Percentiles rank a stretch among this genome's conserved stretches.
These are phyloP conservation scores for Meiosimyza decipiens DNA, from an alignment of 2,888 invertebrate species.

Conservation along the genomic window DNA sequence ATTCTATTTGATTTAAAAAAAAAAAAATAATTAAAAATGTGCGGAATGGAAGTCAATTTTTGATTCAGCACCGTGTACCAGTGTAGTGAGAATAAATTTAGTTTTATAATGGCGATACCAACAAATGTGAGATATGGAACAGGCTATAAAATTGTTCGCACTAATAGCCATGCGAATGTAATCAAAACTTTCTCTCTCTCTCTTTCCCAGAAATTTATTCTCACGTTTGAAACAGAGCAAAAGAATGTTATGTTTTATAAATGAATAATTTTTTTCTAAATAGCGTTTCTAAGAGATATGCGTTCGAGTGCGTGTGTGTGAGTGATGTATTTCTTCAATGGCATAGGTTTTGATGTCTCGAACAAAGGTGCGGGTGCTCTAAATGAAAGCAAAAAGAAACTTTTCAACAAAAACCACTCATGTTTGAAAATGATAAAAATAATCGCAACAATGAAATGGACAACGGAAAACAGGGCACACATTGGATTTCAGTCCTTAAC, in stretches of 20 bases:
- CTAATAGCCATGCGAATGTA: too few species aligned
- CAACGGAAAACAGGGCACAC: neutral
- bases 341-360: constrained; percentile 6
- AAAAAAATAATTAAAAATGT: too few species aligned
- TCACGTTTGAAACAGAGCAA: neutral
- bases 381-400: neutral
- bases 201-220: too few species aligned
- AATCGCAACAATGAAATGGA: constrained; percentile 16
- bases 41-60: too few species aligned
- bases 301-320: neutral
- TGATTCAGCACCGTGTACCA: too few species aligned
- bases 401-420: constrained; percentile 36
- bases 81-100: too few species aligned
- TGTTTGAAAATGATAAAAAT: constrained; percentile 41
- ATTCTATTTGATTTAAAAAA: too few species aligned
- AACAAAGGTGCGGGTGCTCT: constrained; percentile 21
- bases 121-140: too few species aligned
- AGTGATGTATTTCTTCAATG: neutral
- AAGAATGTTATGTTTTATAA: neutral
- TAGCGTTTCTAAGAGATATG: neutral
- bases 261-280: neutral
- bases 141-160: neutral
- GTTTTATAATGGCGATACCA: too few species aligned
- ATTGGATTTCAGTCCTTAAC: too few species aligned
- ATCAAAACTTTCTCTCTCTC: too few species aligned